Evolutionary conservation across 2,797 vertebrate species (phyloP).

Genomic region (Yasuhikotakia modesta): DNA sequence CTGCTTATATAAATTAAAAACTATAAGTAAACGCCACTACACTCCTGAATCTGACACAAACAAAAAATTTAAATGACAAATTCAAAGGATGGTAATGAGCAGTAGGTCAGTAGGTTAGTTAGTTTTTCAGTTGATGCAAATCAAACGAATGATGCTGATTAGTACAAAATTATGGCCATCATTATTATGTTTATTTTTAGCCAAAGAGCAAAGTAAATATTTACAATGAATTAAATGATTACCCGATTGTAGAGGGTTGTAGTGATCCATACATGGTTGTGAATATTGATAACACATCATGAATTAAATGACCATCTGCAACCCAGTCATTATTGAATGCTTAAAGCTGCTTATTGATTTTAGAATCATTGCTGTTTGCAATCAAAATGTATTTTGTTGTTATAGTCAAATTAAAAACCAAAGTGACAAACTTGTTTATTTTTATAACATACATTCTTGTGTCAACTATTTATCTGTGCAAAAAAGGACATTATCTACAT

Average conservation of each 20-base stretch:
- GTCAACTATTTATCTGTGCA: too few relatives aligned
- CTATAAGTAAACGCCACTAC: too few relatives aligned
- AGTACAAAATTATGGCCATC: conserved; percentile 16
- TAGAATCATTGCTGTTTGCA: conserved; percentile 4
- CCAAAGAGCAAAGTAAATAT: conserved; percentile 21
- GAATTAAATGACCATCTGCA: background rate
- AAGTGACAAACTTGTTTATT: background rate
- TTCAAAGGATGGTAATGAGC: background rate
- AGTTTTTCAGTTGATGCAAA: conserved; percentile 22
- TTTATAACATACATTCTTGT: background rate
- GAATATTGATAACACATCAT: conserved; percentile 25
- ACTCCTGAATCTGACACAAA: background rate
- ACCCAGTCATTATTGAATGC: background rate
- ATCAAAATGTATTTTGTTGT: conserved; percentile 2
- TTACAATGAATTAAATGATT: conserved; percentile 17
- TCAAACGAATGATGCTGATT: conserved; percentile 8
- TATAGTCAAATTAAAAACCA: too few relatives aligned
- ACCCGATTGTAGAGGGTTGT: conserved; percentile 1
- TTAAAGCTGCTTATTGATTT: conserved; percentile 15
- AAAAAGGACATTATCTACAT: too few relatives aligned
- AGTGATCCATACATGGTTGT: conserved; percentile 15
- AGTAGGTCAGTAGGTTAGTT: conserved; percentile 4
- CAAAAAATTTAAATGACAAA: background rate
- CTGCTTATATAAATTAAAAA: background rate
- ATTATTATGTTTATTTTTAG: conserved; percentile 26